phyloP scores from a whole-genome alignment of 2,113 vertebrate genomes.

The Xiphophorus hellerii region DNA sequence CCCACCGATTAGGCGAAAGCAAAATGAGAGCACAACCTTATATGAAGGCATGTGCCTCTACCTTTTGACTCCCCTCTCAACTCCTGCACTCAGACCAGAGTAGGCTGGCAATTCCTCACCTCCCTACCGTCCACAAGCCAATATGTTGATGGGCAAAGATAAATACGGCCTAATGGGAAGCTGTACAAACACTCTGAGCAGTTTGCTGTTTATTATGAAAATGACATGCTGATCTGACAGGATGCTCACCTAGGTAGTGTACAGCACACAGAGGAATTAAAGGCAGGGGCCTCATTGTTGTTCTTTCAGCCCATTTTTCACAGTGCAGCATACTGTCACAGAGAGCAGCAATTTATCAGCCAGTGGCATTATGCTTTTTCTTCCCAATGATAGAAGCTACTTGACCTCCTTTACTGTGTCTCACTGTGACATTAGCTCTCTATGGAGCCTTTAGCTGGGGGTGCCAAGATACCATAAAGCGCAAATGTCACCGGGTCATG shows the following conservation, averaged over 20 bases:
- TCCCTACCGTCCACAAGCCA: conserved; percentile 35
- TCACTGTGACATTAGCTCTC: conserved; percentile 64
- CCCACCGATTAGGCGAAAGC: conserved; percentile 29
- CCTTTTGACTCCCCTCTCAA: conserved; percentile 33
- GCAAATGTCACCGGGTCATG: conserved; percentile 71
- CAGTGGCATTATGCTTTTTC: conserved; percentile 53
- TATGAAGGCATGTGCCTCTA: conserved; percentile 38
- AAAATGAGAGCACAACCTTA: conserved; percentile 34
- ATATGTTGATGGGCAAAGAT: conserved; percentile 20
- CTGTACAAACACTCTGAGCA: conserved; percentile 7
- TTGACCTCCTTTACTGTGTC: conserved; percentile 67
- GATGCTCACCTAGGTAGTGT: conserved; percentile 13
- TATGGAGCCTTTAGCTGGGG: conserved; percentile 42
- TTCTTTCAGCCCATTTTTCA: conserved; percentile 49
- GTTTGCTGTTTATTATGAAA: conserved; percentile 25
- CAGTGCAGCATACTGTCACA: conserved; percentile 38
- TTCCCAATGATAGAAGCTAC: conserved; percentile 43
- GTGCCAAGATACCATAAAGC: conserved; percentile 51
- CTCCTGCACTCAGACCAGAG: conserved; percentile 37
- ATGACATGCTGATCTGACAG: conserved; percentile 24
- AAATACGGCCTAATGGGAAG: conserved; percentile 13
- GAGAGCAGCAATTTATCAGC: conserved; percentile 45
- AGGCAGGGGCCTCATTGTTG: conserved; percentile 24
- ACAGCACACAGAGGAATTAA: conserved; percentile 4
- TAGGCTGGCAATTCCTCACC: conserved; percentile 25